A percentile compares a stretch with the other conserved stretches of the same genome.
phyloP scores from a whole-genome alignment of 2,888 invertebrate species.

The Plebejus melissa region DNA sequence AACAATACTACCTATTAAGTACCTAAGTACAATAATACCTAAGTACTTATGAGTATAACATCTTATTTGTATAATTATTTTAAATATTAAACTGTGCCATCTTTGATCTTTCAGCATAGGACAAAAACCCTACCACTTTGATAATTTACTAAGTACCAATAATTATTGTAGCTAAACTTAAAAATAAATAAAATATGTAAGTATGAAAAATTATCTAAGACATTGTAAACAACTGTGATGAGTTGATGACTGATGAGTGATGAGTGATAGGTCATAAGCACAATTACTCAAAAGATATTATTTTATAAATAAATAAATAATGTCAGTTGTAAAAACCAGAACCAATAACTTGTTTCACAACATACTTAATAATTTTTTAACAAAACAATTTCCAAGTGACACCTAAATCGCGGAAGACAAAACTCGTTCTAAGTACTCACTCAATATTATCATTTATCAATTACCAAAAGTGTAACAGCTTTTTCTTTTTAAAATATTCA shows the following conservation, averaged over 20 bases:
- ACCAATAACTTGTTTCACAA: background rate
- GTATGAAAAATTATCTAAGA: no score
- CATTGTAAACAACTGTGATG: no score
- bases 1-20: no score
- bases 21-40: background rate
- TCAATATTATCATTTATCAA: constrained; percentile 6
- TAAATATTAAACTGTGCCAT: background rate
- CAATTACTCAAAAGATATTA: background rate
- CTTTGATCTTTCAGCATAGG: background rate
- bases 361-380: background rate
- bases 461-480: constrained; percentile 1
- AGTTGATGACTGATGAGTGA: no score
- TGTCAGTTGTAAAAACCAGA: background rate
- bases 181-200: no score
- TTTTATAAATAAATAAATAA: background rate
- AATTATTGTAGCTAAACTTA: background rate
- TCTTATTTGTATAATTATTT: background rate
- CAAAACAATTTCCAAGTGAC: background rate
- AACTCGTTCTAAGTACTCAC: constrained; percentile 1
- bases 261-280: no score
- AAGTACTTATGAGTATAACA: background rate
- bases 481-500: constrained; percentile 10
- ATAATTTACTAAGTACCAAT: background rate
- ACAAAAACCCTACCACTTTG: background rate
- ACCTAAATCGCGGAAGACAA: constrained; percentile 16